phyloP scores from a whole-genome alignment of 53 echinoderm and acorn worm genomes.

The Paracentrotus lividus region DNA sequence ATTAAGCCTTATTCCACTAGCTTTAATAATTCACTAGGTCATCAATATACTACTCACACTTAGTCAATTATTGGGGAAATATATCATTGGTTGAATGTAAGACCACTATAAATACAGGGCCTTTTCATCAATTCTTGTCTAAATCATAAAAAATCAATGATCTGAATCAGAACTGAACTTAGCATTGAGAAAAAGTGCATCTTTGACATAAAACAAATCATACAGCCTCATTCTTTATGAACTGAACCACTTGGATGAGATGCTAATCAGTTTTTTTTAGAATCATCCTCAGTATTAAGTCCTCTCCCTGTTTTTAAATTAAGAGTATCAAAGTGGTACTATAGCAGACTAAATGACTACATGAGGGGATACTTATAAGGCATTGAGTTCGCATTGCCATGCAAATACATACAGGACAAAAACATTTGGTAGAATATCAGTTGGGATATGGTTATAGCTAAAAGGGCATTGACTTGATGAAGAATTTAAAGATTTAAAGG shows the following conservation, averaged over 20 bases:
- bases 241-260: neutral
- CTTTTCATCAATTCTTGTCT: too few relatives aligned
- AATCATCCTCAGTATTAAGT: neutral
- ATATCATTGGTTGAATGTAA: too few relatives aligned
- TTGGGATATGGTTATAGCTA: neutral
- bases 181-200: too few relatives aligned
- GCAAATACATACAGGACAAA: constrained; percentile 46
- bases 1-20: too few relatives aligned
- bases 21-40: too few relatives aligned
- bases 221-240: neutral
- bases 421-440: neutral
- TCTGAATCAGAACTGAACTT: too few relatives aligned
- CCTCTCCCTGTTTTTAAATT: neutral
- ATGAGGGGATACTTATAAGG: neutral
- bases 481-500: neutral
- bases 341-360: neutral
- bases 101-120: too few relatives aligned
- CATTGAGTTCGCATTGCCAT: neutral
- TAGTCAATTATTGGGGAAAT: too few relatives aligned
- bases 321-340: neutral
- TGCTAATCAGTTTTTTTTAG: neutral
- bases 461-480: neutral
- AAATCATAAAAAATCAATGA: too few relatives aligned
- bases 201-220: too few relatives aligned
- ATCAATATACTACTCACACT: too few relatives aligned